Evolutionary conservation across 2,888 invertebrate genomes (phyloP), one percentile per base, ranked within the genome.

Genomic region (Glyphotaelius pellucidus): DNA sequence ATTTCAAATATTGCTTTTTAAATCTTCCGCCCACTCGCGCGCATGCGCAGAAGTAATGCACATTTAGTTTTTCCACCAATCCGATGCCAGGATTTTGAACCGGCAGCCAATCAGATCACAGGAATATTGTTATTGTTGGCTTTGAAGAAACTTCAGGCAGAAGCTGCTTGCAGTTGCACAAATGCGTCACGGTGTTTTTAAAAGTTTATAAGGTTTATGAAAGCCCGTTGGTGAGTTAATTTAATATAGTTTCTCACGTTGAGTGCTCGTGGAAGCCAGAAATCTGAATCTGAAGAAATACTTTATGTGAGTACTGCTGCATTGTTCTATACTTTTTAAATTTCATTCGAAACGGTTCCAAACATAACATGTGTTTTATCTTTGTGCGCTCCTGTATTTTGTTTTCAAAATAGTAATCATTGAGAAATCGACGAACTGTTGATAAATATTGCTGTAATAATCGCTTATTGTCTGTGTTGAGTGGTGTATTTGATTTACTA

Each of bases 71-170:
- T 87, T 83, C 87, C 31, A 90, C 92, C 92, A 92, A 92, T 92
- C 32, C 38, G 30, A 38, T 7, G 15, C 12, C 42, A 38, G 47
- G 15, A 35, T 25, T 31, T 85, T 47, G 35, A 89, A 89, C 19
- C 11, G 35, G 2, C 67, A 38, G 14, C 88, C 88, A 89, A 89
- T 89, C 35, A 35, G n/a, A 79, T 19, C 19, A 5, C 12, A 80
- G 79, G 31, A 80, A 32, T 42, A 30, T 47, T 92, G 91, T 92
- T 91, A 92, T 91, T 92, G 92, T 92, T 91, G 81, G 88, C 87
- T 91, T 90, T 92, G 92, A 91, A 91, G 90, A 87, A 92, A 92
- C 92, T 92, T 92, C 92, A 92, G 42, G 90, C 47, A 79, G 91
- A 92, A 91, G 92, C 92, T 80, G 86, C 52, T 38, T 15, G 90